These are phyloP conservation scores for Rotaria macrura DNA, from an alignment of 2,888 invertebrate species.

Conservation along the genomic window DNA sequence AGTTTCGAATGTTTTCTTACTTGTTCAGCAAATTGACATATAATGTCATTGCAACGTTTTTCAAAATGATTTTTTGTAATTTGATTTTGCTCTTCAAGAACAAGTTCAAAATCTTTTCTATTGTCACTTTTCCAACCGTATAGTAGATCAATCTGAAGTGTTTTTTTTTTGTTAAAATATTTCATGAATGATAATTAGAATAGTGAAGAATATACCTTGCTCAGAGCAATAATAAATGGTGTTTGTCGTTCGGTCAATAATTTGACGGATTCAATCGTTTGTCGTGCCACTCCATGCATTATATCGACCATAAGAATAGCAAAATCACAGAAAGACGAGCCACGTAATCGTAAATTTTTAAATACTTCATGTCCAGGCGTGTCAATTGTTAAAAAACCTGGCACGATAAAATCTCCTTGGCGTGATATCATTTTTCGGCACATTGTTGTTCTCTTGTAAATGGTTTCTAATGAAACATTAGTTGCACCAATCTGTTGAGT, in stretches of 20 bases:
- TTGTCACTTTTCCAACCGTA: slow-evolving; percentile 80
- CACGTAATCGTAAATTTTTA: slow-evolving; percentile 79
- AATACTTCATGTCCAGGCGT: slow-evolving; percentile 99
- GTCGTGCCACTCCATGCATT: slow-evolving; percentile 97
- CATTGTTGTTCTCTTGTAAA: slow-evolving; percentile 81
- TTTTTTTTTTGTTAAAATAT: background rate
- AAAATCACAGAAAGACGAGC: slow-evolving; percentile 95
- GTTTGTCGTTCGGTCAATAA: slow-evolving; percentile 81
- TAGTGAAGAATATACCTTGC: slow-evolving; percentile 62
- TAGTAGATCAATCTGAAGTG: slow-evolving; percentile 56
- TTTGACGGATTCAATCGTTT: slow-evolving; percentile 95
- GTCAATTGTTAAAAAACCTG: slow-evolving; percentile 92
- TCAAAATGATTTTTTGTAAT: slow-evolving; percentile 89
- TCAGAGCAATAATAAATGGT: slow-evolving; percentile 91
- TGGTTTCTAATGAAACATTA: slow-evolving; percentile 88
- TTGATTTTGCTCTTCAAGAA: slow-evolving; percentile 71
- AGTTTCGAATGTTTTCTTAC: slow-evolving; percentile 45
- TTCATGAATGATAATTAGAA: slow-evolving; percentile 22
- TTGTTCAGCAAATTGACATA: slow-evolving; percentile 86
- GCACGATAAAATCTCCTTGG: slow-evolving; percentile 70
- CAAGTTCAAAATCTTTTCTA: slow-evolving; percentile 78
- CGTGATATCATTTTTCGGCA: slow-evolving; percentile 59
- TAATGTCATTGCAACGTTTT: slow-evolving; percentile 70
- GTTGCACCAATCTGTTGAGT: slow-evolving; percentile 99
- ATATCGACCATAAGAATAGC: slow-evolving; percentile 86